Evolutionary conservation across 2,888 invertebrate genomes (phyloP).

Genomic region (Polydrusus pterygomalis): DNA sequence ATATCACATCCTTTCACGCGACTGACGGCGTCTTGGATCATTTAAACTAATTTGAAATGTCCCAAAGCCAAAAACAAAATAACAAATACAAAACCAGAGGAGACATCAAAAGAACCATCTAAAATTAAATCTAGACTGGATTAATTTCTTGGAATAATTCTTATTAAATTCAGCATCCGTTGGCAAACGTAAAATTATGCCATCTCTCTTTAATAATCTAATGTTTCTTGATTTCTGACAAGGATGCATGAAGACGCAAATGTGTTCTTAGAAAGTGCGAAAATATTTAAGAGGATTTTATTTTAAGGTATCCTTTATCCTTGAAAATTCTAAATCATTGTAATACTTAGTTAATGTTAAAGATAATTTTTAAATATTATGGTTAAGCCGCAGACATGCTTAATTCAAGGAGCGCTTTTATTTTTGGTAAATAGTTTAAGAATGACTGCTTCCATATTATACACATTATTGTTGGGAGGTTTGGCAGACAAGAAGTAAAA

Average conservation of each 20-base stretch:
- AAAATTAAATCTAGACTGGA: constrained; percentile 71
- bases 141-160: constrained; percentile 72
- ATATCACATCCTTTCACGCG: constrained; percentile 36
- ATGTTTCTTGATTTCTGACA: constrained; percentile 35
- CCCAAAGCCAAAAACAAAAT: constrained; percentile 52
- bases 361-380: too few species aligned
- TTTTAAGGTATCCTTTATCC: background rate
- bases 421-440: too few species aligned
- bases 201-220: constrained; percentile 57
- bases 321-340: too few species aligned
- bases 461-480: background rate
- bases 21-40: constrained; percentile 39
- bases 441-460: too few species aligned
- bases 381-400: too few species aligned
- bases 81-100: constrained; percentile 54
- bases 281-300: background rate
- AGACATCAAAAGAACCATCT: constrained; percentile 71
- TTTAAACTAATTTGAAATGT: constrained; percentile 61
- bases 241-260: constrained; percentile 31
- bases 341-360: too few species aligned
- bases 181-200: constrained; percentile 60
- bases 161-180: constrained; percentile 69
- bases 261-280: background rate
- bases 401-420: too few species aligned
- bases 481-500: background rate